Evolutionary conservation across 2,888 invertebrate species (phyloP), one percentile per base, ranked within the genome.

Genomic region (Drosophila niveifrons): DNA sequence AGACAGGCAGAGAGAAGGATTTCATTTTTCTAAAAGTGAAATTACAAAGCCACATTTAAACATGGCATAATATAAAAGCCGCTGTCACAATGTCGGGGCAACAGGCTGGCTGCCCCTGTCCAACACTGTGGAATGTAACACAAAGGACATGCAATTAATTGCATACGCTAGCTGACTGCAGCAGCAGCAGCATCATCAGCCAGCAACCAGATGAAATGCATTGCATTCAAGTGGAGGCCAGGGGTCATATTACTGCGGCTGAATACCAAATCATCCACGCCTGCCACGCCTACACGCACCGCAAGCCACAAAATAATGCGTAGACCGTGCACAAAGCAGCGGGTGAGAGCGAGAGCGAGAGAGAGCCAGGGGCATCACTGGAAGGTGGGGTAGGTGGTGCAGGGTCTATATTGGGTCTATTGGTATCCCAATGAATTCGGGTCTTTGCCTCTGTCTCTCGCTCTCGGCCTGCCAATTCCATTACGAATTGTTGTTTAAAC

Each of bases 401-500:
- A 6, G 13, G 13, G 28, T n/a, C 41, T 13, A 23, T 43, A 47
- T 47, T 58, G 58, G 41, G 39, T 39, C 15, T 52, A 52, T 55
- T 59, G 58, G 28, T 31, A 50, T 46, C 36, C 50, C 39, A 46
- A 51, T 51, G 67, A 46, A 56, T 56, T 51, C 29, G 63, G 13
- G n/a, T 43, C 39, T 39, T 13, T 39, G 13, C 39, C 13, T 13
- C 39, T 15, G 39, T 15, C 39, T 39, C 29, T 34, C 18, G 41
- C 39, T 15, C 29, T 34, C 31, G 41, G 57, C 51, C 46, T 72
- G 68, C 66, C 84, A 65, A 68, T 69, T 70, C 68, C 72, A 78
- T 55, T 68, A 53, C 74, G 65, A 72, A 72, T 82, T 79, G 74
- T 85, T 82, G 77, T 77, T 82, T 75, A 82, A 85, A 75, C 64